phyloP scores from a whole-genome alignment of 2,797 vertebrate species.

The Anabas testudineus region DNA sequence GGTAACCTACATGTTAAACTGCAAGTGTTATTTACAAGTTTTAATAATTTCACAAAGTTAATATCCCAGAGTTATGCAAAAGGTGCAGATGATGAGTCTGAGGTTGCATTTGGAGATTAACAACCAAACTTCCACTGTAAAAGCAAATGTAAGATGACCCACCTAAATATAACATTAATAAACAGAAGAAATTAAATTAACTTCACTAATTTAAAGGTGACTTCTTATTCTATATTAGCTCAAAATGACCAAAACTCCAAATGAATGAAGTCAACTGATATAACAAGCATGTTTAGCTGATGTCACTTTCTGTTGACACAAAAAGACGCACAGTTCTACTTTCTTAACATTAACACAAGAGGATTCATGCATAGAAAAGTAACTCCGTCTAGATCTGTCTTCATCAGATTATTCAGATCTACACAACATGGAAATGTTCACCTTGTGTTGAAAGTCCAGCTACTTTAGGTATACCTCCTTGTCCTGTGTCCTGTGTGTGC shows the following conservation, averaged over 20 bases:
- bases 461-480: conserved; percentile 4
- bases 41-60: not conserved
- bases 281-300: not conserved
- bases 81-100: not conserved
- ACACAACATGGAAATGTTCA: conserved; percentile 42
- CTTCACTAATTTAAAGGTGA: not conserved
- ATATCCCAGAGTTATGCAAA: too few relatives aligned
- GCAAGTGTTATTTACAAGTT: not conserved
- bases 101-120: not conserved
- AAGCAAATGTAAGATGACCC: not conserved
- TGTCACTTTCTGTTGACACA: not conserved
- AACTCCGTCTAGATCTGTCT: not conserved
- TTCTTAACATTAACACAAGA: not conserved
- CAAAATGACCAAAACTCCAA: not conserved
- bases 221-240: not conserved
- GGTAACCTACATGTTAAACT: not conserved
- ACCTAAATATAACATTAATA: not conserved
- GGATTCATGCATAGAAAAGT: not conserved
- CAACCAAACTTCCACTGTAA: not conserved
- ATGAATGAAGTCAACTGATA: too few relatives aligned
- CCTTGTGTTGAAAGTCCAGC: conserved; percentile 44
- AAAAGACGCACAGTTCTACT: not conserved
- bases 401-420: not conserved
- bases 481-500: conserved; percentile 30
- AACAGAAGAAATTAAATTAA: too few relatives aligned